A percentile compares a stretch with the other conserved stretches of the same genome.
Conservation (phyloP, 2,888 invertebrate species). For the Rhingia rostrata region DNA sequence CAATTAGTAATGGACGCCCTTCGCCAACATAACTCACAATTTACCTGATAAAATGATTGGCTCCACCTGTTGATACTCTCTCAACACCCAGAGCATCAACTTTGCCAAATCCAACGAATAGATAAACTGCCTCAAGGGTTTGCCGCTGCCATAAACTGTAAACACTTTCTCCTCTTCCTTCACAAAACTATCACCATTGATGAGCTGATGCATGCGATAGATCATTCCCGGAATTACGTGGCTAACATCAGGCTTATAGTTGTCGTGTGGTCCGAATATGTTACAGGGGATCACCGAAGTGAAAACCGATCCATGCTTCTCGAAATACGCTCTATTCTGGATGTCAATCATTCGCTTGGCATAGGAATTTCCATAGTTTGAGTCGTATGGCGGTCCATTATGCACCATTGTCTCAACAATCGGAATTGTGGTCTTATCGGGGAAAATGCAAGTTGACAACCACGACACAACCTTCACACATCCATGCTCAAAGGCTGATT, state of each 20-base stretch:
- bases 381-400: slow-evolving; percentile 97
- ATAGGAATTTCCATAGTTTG: too few relatives aligned
- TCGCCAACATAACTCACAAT: not conserved
- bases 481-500: slow-evolving; percentile 88
- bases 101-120: slow-evolving; percentile 96
- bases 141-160: slow-evolving; percentile 95
- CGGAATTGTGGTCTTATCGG: slow-evolving; percentile 98
- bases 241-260: too few relatives aligned
- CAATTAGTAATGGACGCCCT: not conserved
- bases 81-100: slow-evolving; percentile 94
- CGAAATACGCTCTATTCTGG: too few relatives aligned
- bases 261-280: too few relatives aligned
- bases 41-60: slow-evolving; percentile 97
- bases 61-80: slow-evolving; percentile 93
- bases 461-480: slow-evolving; percentile 99
- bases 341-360: too few relatives aligned
- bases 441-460: slow-evolving; percentile 99
- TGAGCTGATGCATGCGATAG: too few relatives aligned
- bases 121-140: slow-evolving; percentile 97
- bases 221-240: too few relatives aligned
- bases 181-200: slow-evolving; percentile 80
- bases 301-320: too few relatives aligned
- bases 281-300: too few relatives aligned
- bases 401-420: slow-evolving; percentile 99
- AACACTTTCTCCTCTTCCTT: slow-evolving; percentile 85